phyloP scores from a whole-genome alignment of 2,888 invertebrate genomes.

The Odontocolon sp. region DNA sequence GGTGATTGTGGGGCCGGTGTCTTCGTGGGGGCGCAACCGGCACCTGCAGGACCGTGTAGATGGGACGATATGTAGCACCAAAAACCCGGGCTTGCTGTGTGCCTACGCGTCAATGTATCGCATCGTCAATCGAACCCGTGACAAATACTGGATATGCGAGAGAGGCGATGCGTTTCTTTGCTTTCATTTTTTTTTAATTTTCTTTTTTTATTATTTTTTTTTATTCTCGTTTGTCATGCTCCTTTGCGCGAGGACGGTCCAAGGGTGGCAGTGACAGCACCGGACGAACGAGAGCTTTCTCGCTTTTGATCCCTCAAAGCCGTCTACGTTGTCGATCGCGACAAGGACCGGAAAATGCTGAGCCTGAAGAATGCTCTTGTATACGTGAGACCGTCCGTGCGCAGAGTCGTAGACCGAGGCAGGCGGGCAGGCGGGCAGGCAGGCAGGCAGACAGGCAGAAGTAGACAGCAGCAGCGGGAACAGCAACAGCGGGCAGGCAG shows the following conservation, averaged over 20 bases:
- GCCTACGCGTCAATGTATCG: conserved; percentile 71
- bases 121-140: conserved; percentile 51
- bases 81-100: conserved; percentile 78
- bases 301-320: too few species aligned
- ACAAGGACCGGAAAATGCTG: conserved; percentile 1
- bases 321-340: too few species aligned
- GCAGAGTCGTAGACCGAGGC: conserved; percentile 62
- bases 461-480: conserved; percentile 7
- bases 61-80: conserved; percentile 81
- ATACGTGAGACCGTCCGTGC: conserved; percentile 59
- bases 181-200: conserved; percentile 26
- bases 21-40: conserved; percentile 78
- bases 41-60: conserved; percentile 76
- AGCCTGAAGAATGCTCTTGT: conserved; percentile 5
- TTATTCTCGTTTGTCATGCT: conserved; percentile 44
- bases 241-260: conserved; percentile 63
- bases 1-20: conserved; percentile 75
- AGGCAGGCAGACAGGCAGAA: conserved; percentile 48
- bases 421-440: conserved; percentile 57
- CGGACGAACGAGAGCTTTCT: conserved; percentile 6
- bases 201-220: background rate
- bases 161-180: conserved; percentile 46
- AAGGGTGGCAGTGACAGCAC: background rate
- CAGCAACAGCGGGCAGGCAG: conserved; percentile 25
- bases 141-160: conserved; percentile 57